Evolutionary conservation across 2,888 invertebrate species (phyloP).

Genomic region (Drosophila quinaria): DNA sequence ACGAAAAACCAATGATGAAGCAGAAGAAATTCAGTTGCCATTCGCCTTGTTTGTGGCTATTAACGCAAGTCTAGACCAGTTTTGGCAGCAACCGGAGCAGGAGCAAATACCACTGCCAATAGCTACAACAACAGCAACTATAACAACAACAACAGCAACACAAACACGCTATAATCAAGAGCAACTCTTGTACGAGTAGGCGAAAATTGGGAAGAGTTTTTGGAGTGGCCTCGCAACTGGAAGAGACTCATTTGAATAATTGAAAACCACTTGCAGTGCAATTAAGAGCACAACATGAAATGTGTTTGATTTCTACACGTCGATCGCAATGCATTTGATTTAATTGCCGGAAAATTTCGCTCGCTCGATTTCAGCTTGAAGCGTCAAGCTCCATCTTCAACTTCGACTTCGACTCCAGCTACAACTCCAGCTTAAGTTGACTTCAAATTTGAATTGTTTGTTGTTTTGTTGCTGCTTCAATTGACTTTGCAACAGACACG

Average conservation of each 20-base stretch:
- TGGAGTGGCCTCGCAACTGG: constrained; percentile 40
- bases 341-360: constrained; percentile 76
- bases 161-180: constrained; percentile 30
- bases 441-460: constrained; percentile 31
- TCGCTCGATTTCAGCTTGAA: constrained; percentile 21
- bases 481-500: constrained; percentile 59
- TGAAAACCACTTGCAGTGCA: constrained; percentile 77
- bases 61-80: constrained; percentile 74
- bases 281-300: constrained; percentile 73
- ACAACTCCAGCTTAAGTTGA: background rate
- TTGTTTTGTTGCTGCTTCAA: constrained; percentile 36
- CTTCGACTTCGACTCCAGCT: background rate
- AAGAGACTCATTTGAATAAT: constrained; percentile 76
- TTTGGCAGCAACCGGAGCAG: constrained; percentile 50
- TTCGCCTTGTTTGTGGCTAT: constrained; percentile 52
- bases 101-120: constrained; percentile 19
- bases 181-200: constrained; percentile 33
- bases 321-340: constrained; percentile 60
- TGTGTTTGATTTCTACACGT: constrained; percentile 66
- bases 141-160: constrained; percentile 22
- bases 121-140: constrained; percentile 12
- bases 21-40: constrained; percentile 30
- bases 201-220: constrained; percentile 45
- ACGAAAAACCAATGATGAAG: constrained; percentile 58
- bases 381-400: background rate